phyloP scores from a whole-genome alignment of 2,797 vertebrate species.

The Acrossocheilus wenchowensis region DNA sequence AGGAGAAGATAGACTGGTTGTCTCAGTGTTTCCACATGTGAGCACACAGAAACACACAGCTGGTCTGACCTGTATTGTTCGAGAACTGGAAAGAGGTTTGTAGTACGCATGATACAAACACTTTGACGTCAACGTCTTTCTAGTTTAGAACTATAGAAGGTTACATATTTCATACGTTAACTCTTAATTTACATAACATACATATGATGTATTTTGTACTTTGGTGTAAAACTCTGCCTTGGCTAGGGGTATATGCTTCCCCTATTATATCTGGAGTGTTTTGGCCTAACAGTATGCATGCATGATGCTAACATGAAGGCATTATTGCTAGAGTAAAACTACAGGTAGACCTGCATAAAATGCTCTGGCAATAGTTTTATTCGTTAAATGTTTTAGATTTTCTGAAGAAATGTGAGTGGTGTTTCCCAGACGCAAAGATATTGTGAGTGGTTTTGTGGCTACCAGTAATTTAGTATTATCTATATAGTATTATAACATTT shows the following conservation, averaged over 20 bases:
- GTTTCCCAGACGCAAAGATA: not conserved
- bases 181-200: not conserved
- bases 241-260: not conserved
- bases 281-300: not conserved
- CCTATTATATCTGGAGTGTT: not conserved
- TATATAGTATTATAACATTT: not conserved
- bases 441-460: not conserved
- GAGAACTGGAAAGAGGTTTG: conserved; percentile 5
- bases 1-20: conserved; percentile 64
- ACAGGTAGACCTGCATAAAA: not conserved
- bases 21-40: conserved; percentile 61
- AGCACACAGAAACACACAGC: conserved; percentile 51
- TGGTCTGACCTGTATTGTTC: conserved; percentile 49
- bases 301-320: not conserved
- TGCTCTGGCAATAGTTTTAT: not conserved
- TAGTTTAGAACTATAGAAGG: not conserved
- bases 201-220: not conserved
- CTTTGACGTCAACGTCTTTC: conserved; percentile 12
- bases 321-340: not conserved
- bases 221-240: not conserved
- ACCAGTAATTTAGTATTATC: not conserved
- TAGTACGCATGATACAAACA: not conserved
- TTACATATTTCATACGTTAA: not conserved
- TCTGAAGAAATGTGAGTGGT: not conserved
- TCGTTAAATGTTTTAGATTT: not conserved